Conservation (phyloP, 2,113 vertebrate species). For the Myrmecobius fasciatus region DNA sequence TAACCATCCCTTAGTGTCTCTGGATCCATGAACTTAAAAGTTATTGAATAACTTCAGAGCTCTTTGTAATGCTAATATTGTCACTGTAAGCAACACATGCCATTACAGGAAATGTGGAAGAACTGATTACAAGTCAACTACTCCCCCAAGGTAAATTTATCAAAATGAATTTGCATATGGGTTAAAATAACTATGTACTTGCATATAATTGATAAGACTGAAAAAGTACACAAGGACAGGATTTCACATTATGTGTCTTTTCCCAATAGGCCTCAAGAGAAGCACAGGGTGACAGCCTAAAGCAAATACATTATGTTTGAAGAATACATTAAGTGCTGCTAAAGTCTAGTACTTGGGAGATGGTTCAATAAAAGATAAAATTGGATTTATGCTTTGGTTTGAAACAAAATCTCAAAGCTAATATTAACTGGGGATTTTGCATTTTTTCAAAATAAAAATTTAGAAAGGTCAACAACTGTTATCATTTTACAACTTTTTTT, state of each 20-base stretch:
- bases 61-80: conserved; percentile 3
- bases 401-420: neutral
- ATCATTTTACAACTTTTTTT: neutral
- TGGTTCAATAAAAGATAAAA: neutral
- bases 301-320: neutral
- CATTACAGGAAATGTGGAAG: neutral
- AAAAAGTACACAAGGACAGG: neutral
- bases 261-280: neutral
- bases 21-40: neutral
- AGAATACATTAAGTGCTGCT: neutral
- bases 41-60: neutral
- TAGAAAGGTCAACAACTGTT: neutral
- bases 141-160: neutral
- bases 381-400: neutral
- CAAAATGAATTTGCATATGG: neutral
- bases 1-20: neutral
- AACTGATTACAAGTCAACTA: conserved; percentile 2
- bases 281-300: neutral
- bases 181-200: neutral
- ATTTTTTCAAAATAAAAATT: neutral
- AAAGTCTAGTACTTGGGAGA: neutral
- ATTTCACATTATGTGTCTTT: neutral
- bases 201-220: neutral
- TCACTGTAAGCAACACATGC: neutral
- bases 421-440: neutral